phyloP scores from a whole-genome alignment of 2,113 vertebrate genomes.

The Spea bombifrons region DNA sequence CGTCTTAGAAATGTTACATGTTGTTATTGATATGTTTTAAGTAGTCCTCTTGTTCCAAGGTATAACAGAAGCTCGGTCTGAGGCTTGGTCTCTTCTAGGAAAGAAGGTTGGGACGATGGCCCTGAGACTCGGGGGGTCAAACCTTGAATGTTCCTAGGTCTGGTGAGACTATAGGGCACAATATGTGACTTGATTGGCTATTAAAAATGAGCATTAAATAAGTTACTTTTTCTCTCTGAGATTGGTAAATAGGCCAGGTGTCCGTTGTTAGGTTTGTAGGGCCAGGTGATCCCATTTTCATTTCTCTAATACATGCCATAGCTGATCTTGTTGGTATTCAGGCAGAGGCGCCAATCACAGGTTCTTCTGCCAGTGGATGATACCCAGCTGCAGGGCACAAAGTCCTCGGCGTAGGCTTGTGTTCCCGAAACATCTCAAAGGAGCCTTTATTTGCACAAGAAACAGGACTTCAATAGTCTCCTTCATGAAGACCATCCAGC shows the following conservation, averaged over 20 bases:
- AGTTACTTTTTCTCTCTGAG: neutral
- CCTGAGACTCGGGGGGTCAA: too few relatives aligned
- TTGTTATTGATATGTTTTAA: too few relatives aligned
- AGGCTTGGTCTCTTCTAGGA: too few relatives aligned
- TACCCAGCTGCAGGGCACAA: constrained; percentile 40
- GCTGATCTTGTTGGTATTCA: constrained; percentile 25
- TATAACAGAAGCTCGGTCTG: too few relatives aligned
- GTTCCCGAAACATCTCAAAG: constrained; percentile 23
- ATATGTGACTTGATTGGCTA: neutral
- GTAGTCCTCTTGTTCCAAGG: too few relatives aligned
- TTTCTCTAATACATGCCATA: too few relatives aligned
- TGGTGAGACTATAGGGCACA: neutral
- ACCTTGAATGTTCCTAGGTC: too few relatives aligned
- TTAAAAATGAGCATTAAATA: neutral
- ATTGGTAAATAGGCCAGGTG: too few relatives aligned
- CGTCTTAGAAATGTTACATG: too few relatives aligned
- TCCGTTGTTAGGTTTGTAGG: too few relatives aligned
- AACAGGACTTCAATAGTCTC: constrained; percentile 20
- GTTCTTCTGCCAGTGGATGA: constrained; percentile 32
- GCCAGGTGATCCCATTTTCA: neutral
- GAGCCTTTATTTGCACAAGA: constrained; percentile 6
- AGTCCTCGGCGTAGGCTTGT: constrained; percentile 9
- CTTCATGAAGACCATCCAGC: constrained; percentile 22
- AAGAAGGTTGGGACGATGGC: too few relatives aligned
- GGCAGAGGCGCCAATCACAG: constrained; percentile 28